These are phyloP conservation scores for Ciconia nigra DNA, from an alignment of 2,797 vertebrate species.

Conservation along the genomic window DNA sequence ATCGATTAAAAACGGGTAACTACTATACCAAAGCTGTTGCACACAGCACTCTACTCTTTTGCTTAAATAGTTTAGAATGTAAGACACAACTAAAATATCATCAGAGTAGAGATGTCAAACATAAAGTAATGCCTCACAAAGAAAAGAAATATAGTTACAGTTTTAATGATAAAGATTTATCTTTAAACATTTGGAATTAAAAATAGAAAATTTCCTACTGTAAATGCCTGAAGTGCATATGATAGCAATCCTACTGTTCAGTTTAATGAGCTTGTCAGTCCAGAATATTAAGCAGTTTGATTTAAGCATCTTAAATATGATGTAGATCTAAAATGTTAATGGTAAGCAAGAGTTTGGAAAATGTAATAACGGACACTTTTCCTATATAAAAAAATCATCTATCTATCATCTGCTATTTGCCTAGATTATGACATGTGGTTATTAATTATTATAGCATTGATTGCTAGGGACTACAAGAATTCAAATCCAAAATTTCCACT, in stretches of 20 bases:
- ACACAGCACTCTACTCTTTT: not conserved
- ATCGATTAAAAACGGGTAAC: not conserved
- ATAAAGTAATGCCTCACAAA: not conserved
- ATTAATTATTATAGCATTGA: not conserved
- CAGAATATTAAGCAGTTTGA: conserved; percentile 14
- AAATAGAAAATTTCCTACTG: conserved; percentile 8
- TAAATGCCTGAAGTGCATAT: conserved; percentile 18
- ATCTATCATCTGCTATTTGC: not conserved
- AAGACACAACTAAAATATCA: not conserved
- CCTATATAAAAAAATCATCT: not conserved
- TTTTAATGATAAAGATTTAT: not conserved
- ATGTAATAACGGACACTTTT: not conserved
- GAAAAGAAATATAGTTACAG: not conserved
- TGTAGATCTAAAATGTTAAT: conserved; percentile 19
- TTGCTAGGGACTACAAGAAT: not conserved
- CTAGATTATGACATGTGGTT: not conserved
- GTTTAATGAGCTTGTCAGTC: conserved; percentile 25
- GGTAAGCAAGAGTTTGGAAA: conserved; percentile 24
- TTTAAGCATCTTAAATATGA: conserved; percentile 22
- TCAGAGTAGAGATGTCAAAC: not conserved
- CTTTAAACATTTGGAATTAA: conserved; percentile 44
- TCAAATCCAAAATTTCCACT: not conserved
- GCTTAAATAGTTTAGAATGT: not conserved
- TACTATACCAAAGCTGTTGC: not conserved
- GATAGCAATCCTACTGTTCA: conserved; percentile 14